phyloP scores from a whole-genome alignment of 2,113 vertebrate genomes.

The Toxostoma redivivum region DNA sequence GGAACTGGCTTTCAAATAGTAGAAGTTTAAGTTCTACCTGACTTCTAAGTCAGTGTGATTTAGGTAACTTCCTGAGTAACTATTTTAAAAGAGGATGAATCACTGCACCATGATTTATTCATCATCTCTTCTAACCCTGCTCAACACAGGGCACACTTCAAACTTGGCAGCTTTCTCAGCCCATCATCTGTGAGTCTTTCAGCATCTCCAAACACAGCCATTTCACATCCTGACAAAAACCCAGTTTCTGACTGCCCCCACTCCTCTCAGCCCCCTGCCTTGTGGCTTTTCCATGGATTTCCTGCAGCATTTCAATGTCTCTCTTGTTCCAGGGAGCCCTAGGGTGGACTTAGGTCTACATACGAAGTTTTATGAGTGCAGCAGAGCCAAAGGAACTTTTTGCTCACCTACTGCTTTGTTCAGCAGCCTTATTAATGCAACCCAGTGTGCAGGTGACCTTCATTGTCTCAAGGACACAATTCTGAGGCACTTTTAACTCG shows the following conservation, averaged over 20 bases:
- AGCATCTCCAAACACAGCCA: not conserved
- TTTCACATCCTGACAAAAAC: not conserved
- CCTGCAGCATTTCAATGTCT: not conserved
- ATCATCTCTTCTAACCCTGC: not conserved
- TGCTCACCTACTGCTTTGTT: not conserved
- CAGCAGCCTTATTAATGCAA: not conserved
- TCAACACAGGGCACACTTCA: not conserved
- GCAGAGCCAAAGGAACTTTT: not conserved
- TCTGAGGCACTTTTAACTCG: not conserved
- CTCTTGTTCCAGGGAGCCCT: not conserved
- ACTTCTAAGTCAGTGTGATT: not conserved
- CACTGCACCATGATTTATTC: not conserved
- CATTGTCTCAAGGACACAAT: not conserved
- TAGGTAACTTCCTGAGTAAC: not conserved
- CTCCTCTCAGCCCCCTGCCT: not conserved
- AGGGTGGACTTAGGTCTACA: not conserved
- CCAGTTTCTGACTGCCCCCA: not conserved
- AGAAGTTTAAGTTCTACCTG: not conserved
- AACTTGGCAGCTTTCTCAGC: not conserved
- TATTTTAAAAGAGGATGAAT: not conserved
- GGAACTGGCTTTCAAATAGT: not conserved
- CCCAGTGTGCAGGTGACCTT: not conserved
- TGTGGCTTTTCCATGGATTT: not conserved
- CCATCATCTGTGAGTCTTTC: not conserved
- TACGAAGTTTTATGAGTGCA: not conserved